Base-by-base conservation (phyloP, 2,888 invertebrate species). In the Morpho helenor region DNA sequence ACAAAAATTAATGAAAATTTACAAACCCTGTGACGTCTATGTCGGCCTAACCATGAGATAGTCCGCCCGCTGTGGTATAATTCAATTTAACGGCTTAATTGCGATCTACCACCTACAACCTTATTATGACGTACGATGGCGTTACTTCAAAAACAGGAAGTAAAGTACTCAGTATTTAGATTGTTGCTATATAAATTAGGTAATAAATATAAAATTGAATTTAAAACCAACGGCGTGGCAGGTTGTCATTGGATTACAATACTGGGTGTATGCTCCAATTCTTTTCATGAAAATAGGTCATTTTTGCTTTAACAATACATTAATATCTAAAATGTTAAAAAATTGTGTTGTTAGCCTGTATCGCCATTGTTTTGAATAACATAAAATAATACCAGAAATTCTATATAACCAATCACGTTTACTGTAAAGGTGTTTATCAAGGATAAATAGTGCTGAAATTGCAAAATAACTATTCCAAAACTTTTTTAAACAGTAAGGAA, bases 21-120 rank as follows among this genome's bases (percentile, higher is more conserved):
- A 23, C 3, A 9, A 16, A 39, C 16, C 39, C 46, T 53, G 48
- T 16, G 47, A 57, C n/a, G 44, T 71, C 66, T 68, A 70, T 68
- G 69, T 54, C 64, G 65, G 67, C 66, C 67, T 45, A 56, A 9
- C 39, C 52, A 40, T 48, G 43, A 46, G 22, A 56, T 46, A 52
- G 46, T 49, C 52, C 56, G 39, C 50, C 42, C 56, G 23, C 40
- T 42, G 44, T 45, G 16, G 42, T 48, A 7, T 50, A 50, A 50
- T 47, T 60, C 40, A 50, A 57, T 60, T 59, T 56, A 57, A 23
- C 50, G 50, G 41, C 49, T 45, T 56, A 49, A 56, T 52, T 56
- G 39, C 49, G n/a, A 47, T 22, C 10, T 59, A 48, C 48, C 40
- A 49, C 39, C 45, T 52, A 52, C 22, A 52, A 56, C 49, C 31